Conservation (phyloP, 2,113 vertebrate genomes). For the Tursiops truncatus region DNA sequence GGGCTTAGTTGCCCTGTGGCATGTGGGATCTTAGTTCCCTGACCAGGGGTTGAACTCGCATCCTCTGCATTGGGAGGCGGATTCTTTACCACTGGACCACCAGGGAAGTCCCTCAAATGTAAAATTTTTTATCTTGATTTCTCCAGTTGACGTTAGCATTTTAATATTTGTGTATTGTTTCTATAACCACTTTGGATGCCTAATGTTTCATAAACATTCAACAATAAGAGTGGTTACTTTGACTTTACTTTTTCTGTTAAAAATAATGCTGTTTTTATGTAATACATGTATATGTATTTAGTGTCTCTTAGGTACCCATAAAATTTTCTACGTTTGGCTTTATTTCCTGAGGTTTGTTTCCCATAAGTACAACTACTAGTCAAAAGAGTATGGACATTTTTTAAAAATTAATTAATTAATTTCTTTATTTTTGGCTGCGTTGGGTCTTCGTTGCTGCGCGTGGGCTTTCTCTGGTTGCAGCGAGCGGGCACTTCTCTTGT, state of each 20-base stretch:
- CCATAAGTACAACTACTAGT: background rate
- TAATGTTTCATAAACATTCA: background rate
- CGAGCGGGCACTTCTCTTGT: no score
- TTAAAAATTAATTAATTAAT: no score
- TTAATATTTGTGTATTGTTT: conserved; percentile 16
- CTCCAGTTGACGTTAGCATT: conserved; percentile 24
- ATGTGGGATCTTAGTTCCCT: no score
- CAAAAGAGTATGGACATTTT: background rate
- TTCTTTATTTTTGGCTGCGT: no score
- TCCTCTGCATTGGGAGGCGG: no score
- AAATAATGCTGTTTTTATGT: conserved; percentile 15
- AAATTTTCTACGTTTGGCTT: conserved; percentile 29
- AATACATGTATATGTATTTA: background rate
- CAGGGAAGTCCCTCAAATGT: background rate
- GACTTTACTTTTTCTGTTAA: conserved; percentile 8
- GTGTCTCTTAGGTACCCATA: background rate
- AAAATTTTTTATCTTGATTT: conserved; percentile 39
- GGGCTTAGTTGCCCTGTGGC: no score
- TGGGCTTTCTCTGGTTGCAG: no score
- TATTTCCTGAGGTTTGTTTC: background rate
- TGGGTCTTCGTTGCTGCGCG: no score
- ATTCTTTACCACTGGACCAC: no score
- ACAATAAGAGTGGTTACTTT: background rate
- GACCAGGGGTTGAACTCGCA: no score
- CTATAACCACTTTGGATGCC: conserved; percentile 10